Evolutionary conservation across 2,113 vertebrate species (phyloP).

Genomic region (Microcebus murinus): DNA sequence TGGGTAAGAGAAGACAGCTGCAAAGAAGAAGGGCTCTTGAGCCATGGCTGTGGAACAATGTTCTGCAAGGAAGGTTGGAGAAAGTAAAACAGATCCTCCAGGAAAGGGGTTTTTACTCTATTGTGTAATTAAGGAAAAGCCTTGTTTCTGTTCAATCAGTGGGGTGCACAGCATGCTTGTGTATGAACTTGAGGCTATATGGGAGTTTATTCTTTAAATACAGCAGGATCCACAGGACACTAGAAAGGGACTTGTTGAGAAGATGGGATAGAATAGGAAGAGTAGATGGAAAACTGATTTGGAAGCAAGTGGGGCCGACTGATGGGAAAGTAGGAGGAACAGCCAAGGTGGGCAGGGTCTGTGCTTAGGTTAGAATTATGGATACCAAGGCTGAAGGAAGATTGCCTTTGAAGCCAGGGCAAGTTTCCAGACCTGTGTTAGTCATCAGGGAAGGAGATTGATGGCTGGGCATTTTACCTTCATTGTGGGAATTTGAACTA

Average conservation of each 20-base stretch:
- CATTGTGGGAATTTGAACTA: not conserved
- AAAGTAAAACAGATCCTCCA: not conserved
- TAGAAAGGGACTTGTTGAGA: not conserved
- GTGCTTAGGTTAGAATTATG: not conserved
- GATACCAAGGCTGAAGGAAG: not conserved
- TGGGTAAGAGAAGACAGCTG: not conserved
- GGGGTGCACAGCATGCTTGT: not conserved
- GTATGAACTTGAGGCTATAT: not conserved
- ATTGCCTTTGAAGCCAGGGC: not conserved
- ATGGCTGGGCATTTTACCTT: not conserved
- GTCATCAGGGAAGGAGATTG: not conserved
- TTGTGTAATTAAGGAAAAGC: not conserved
- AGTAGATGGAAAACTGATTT: not conserved
- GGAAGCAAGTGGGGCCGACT: not conserved
- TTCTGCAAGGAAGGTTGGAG: not conserved
- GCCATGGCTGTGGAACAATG: not conserved
- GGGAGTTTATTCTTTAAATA: not conserved
- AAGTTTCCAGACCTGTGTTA: not conserved
- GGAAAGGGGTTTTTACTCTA: not conserved
- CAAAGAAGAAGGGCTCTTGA: not conserved
- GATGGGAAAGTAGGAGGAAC: not conserved
- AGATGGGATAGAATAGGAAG: too few relatives aligned
- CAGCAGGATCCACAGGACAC: not conserved
- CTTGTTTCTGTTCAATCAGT: constrained; percentile 2
- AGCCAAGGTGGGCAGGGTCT: not conserved